Evolutionary conservation across 1,140 invertebrate species (phyloP).

Genomic region (Drosophila paulistorum): DNA sequence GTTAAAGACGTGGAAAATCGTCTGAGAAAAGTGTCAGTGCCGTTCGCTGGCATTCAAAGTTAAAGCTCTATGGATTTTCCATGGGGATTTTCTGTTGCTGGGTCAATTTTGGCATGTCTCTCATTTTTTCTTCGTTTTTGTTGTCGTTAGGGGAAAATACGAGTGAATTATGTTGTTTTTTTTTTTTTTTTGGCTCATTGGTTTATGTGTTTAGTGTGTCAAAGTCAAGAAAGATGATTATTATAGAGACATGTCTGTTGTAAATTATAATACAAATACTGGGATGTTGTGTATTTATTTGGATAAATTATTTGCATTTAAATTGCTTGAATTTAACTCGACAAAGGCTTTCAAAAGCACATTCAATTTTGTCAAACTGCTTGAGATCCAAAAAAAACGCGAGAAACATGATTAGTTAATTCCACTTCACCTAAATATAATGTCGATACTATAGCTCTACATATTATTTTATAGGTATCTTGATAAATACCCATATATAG

Average conservation of each 20-base stretch:
- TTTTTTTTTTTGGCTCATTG: neutral
- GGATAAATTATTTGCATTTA: no score
- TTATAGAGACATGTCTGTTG: slow-evolving; percentile 7
- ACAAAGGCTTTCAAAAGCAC: no score
- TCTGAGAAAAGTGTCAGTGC: slow-evolving; percentile 4
- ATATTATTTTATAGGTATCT: no score
- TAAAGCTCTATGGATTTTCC: slow-evolving; percentile 16
- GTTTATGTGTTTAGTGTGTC: slow-evolving; percentile 26
- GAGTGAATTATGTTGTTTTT: slow-evolving; percentile 2
- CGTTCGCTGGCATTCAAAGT: slow-evolving; percentile 8
- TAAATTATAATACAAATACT: slow-evolving; percentile 5
- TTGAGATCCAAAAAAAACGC: no score
- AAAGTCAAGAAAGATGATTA: slow-evolving; percentile 37
- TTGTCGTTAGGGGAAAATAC: neutral
- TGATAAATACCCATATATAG: no score
- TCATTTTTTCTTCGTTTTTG: neutral
- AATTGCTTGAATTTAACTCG: no score
- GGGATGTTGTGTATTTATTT: neutral
- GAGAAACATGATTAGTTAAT: no score
- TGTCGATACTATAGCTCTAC: no score
- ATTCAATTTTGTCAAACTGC: no score
- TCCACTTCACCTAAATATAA: no score
- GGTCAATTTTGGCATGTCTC: slow-evolving; percentile 7
- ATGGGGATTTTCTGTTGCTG: slow-evolving; percentile 15
- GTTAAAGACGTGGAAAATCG: neutral